phyloP scores from a whole-genome alignment of 2,113 vertebrate species.

The Megalops atlanticus region DNA sequence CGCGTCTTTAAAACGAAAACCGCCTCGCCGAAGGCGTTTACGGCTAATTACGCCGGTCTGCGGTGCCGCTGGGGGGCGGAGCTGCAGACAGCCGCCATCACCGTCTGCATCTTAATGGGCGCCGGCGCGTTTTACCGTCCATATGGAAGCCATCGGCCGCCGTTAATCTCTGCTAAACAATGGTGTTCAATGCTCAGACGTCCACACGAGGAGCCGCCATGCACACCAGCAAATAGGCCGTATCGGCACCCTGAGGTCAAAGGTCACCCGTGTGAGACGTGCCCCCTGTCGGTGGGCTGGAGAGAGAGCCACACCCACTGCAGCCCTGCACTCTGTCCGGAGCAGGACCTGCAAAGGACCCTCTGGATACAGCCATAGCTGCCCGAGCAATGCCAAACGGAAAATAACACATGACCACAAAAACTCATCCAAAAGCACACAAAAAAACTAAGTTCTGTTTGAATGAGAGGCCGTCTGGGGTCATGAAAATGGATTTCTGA shows the following conservation, averaged over 20 bases:
- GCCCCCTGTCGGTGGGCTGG: no score
- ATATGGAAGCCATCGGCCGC: neutral
- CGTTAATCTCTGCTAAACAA: neutral
- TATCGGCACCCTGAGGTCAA: neutral
- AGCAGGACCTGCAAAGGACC: neutral
- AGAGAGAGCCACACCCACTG: neutral
- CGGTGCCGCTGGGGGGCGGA: neutral
- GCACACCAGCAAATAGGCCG: neutral
- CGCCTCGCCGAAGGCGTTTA: neutral
- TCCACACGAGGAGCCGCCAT: neutral
- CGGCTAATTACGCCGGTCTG: conserved; percentile 19
- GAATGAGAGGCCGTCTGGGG: neutral
- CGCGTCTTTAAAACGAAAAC: neutral
- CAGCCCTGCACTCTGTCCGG: neutral
- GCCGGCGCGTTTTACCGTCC: neutral
- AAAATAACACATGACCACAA: neutral
- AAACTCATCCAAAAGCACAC: neutral
- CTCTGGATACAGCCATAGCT: no score
- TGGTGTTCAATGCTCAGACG: neutral
- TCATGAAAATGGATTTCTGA: neutral
- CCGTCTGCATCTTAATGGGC: conserved; percentile 2
- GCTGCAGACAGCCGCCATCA: neutral
- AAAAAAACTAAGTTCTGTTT: neutral
- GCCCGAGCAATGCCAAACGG: no score
- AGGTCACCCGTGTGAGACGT: no score